phyloP scores from a whole-genome alignment of 2,888 invertebrate genomes.

The Congeria kusceri region DNA sequence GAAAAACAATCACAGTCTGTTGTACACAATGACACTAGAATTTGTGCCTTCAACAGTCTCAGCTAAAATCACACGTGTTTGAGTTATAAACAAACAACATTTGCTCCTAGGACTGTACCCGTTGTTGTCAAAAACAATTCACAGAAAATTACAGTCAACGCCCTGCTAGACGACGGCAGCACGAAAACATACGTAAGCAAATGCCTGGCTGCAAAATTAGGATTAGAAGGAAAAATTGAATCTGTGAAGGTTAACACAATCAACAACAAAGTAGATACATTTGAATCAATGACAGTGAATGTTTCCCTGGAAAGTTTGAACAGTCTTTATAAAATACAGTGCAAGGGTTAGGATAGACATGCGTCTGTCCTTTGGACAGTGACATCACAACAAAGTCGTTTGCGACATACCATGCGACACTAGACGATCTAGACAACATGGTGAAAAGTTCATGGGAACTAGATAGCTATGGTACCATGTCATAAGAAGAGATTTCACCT shows the following conservation, averaged over 20 bases:
- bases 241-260: slow-evolving; percentile 34
- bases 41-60: too few species aligned
- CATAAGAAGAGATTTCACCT: too few species aligned
- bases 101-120: background rate
- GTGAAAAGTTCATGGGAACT: too few species aligned
- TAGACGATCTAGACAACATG: too few species aligned
- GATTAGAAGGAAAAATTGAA: slow-evolving; percentile 33
- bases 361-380: too few species aligned
- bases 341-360: too few species aligned
- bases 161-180: slow-evolving; percentile 44
- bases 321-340: too few species aligned
- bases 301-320: slow-evolving; percentile 34
- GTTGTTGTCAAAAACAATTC: background rate
- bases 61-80: too few species aligned
- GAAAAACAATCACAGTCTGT: slow-evolving; percentile 5
- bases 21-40: too few species aligned
- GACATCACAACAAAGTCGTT: too few species aligned
- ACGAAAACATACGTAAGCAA: slow-evolving; percentile 43
- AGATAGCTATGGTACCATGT: too few species aligned
- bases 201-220: slow-evolving; percentile 43
- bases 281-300: slow-evolving; percentile 46
- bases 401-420: too few species aligned
- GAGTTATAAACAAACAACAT: background rate
- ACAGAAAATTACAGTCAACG: slow-evolving; percentile 29
- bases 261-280: slow-evolving; percentile 31